Percentiles rank a stretch among this genome's conserved stretches.
Conservation (phyloP, 2,888 invertebrate species). For the Flexamia atlantica region DNA sequence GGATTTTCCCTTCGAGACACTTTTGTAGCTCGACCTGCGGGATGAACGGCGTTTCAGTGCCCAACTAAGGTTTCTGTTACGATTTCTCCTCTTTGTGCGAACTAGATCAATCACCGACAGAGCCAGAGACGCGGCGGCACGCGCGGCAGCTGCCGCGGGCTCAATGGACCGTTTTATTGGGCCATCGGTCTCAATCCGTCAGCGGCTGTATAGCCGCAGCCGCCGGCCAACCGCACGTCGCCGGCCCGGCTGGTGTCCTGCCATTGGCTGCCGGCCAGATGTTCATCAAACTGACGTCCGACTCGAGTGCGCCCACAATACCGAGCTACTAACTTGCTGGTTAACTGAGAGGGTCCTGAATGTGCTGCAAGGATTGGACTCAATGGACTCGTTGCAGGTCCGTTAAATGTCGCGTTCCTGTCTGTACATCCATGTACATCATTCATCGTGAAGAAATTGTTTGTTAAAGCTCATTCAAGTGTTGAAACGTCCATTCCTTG, state of each 20-base stretch:
- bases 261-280: not conserved
- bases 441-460: too few species aligned
- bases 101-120: slow-evolving; percentile 16
- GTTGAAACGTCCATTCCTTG: too few species aligned
- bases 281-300: slow-evolving; percentile 1
- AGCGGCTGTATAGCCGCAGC: slow-evolving; percentile 52
- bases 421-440: too few species aligned
- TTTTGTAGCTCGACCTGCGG: not conserved
- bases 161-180: slow-evolving; percentile 64
- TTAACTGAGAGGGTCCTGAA: too few species aligned
- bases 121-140: slow-evolving; percentile 1
- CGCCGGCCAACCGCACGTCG: slow-evolving; percentile 56
- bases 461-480: too few species aligned
- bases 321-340: too few species aligned
- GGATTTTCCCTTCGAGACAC: not conserved
- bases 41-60: not conserved
- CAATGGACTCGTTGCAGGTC: too few species aligned
- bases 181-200: slow-evolving; percentile 63
- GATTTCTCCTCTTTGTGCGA: not conserved
- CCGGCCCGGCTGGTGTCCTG: not conserved
- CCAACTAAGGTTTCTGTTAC: not conserved
- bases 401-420: too few species aligned
- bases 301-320: not conserved
- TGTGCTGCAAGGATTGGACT: too few species aligned
- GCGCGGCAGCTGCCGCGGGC: slow-evolving; percentile 46